Conservation (phyloP, 2,888 invertebrate species). For the Polietes domitor region DNA sequence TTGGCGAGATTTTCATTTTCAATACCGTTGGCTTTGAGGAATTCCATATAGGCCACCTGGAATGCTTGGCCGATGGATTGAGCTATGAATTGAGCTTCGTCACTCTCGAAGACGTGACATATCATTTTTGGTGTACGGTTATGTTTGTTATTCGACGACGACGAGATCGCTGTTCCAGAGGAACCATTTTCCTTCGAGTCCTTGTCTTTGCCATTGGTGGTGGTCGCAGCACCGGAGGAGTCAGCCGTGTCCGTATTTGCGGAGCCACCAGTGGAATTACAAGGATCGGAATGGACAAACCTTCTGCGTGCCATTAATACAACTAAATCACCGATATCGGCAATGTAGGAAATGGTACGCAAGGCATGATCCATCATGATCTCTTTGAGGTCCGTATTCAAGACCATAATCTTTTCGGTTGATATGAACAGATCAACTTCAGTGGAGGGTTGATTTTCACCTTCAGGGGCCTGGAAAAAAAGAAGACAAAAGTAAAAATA, state of each 20-base stretch:
- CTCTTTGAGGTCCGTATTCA: conserved; percentile 99
- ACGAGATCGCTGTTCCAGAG: conserved; percentile 47
- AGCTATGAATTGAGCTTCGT: conserved; percentile 99
- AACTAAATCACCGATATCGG: conserved; percentile 98
- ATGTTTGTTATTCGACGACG: conserved; percentile 79
- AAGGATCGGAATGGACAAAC: conserved; percentile 93
- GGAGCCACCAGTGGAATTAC: conserved; percentile 81
- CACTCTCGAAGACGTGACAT: conserved; percentile 99
- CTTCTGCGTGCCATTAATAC: conserved; percentile 98
- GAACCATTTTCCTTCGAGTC: conserved; percentile 63
- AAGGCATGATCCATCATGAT: conserved; percentile 99
- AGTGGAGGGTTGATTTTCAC: conserved; percentile 98
- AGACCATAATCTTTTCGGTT: conserved; percentile 99
- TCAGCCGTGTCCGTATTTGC: conserved; percentile 26
- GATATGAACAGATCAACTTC: conserved; percentile 99
- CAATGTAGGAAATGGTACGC: conserved; percentile 99
- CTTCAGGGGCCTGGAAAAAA: conserved; percentile 92
- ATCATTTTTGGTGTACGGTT: conserved; percentile 98
- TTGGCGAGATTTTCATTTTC: conserved; percentile 99
- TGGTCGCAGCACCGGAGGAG: conserved; percentile 36
- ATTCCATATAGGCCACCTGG: conserved; percentile 99
- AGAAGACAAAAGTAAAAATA: not conserved
- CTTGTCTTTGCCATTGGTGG: conserved; percentile 42
- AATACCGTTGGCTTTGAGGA: conserved; percentile 99
- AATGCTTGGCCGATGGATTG: conserved; percentile 99